Base-by-base conservation (phyloP, 2,797 vertebrate genomes). In the Syngnathus acus region DNA sequence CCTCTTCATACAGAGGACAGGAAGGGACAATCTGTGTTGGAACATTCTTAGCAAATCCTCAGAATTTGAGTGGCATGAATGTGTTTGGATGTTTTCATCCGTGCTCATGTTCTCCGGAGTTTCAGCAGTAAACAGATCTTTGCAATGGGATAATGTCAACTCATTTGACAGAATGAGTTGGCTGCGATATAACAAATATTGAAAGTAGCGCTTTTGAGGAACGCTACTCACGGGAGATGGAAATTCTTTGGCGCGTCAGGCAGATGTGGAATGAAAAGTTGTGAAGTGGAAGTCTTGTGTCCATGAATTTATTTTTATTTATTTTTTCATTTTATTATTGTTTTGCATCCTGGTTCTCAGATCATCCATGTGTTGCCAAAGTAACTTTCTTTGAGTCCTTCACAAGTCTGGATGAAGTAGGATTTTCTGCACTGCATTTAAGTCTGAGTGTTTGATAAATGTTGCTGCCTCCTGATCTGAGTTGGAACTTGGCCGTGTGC, bases 401-500 rank as follows among this genome's bases (percentile, higher is more conserved):
- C 71, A 65, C 14, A 71, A 37, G 71, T 73, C 38, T 72, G 70
- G 71, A 76, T 80, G 68, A 74, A 84, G 75, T 70, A 70, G 72
- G 68, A 62, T 74, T 71, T 60, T 6, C 70, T 82, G 75, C 74
- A 70, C 72, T 74, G 68, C 68, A 69, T 71, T 81, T 74, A 72
- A 57, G 26, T 72, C 47, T 69, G 68, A 1, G 68, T 84, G 77
- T 84, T 84, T 84, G 81, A 87, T 80, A 83, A 83, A 82, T 51
- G 26, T 65, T 23, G 62, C 75, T 82, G 69, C 72, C 78, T 84
- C 72, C 78, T 77, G 75, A 84, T 89, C 82, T 80, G 77, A 74
- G 80, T 67, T 82, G 80, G 80, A 77, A 74, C 80, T 67, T 82
- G 80, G 80, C 83, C 75, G 78, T 77, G 73, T 84, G 84, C 77